Evolutionary conservation across 1,140 invertebrate genomes (phyloP).

Genomic region (Nasonia vitripennis): DNA sequence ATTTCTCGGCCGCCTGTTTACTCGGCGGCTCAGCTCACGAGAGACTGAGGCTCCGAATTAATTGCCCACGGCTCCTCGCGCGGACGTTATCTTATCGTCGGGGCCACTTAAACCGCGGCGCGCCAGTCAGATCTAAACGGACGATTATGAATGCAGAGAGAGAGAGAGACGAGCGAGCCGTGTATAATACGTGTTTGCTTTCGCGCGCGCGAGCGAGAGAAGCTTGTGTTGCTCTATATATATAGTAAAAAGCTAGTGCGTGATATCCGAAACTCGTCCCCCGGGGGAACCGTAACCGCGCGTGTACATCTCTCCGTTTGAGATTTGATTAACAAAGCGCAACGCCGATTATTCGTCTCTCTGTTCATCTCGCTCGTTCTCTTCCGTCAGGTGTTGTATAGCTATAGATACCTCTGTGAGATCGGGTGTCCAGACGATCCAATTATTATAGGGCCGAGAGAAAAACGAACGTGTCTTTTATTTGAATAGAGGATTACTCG

Average conservation of each 20-base stretch:
- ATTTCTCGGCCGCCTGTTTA: conserved; percentile 74
- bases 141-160: conserved; percentile 71
- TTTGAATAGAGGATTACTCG: no score
- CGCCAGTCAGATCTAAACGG: conserved; percentile 67
- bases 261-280: neutral
- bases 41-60: conserved; percentile 64
- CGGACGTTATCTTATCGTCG: conserved; percentile 74
- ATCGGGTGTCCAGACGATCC: conserved; percentile 12
- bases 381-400: neutral
- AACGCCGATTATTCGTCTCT: neutral
- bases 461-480: no score
- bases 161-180: conserved; percentile 59
- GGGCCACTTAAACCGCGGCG: conserved; percentile 68
- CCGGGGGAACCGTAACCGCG: neutral
- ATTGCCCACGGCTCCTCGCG: conserved; percentile 67
- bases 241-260: neutral
- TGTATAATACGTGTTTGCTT: conserved; percentile 63
- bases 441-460: neutral
- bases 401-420: no score
- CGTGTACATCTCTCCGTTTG: neutral
- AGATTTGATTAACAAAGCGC: conserved; percentile 28
- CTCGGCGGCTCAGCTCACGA: conserved; percentile 51
- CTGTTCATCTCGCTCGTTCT: neutral
- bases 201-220: neutral
- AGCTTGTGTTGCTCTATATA: neutral